Base-by-base conservation (phyloP, 2,113 vertebrate species). In the Dasyornis broadbenti region DNA sequence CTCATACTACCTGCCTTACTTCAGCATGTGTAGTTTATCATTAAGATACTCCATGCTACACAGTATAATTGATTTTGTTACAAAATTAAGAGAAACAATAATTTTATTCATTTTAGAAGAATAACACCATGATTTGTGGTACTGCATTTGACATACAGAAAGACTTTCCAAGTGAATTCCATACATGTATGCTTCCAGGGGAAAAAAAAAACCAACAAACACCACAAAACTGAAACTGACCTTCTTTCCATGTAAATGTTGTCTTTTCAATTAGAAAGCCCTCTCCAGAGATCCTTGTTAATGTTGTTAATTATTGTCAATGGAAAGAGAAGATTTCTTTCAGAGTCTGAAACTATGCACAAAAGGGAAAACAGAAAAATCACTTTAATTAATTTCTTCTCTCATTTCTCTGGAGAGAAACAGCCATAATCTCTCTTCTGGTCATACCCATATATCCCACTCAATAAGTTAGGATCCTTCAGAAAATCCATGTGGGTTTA, bases 161-260 rank as follows among this genome's bases (percentile, higher is more conserved):
- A 49, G 2, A 33, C 15, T 40, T 11, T 44, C 4, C 16, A 59
- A n/a, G 31, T 42, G 3, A 69, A 28, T 81, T 69, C 10, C 15
- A 45, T 7, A 17, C 11, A n/a, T 13, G 2, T 33, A 24, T 53
- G 6, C 2, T 60, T 63, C 65, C 1, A 7, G 52, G 0, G 52
- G 0, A 21, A n/a, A 64, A 54, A 70, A 49, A 30, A 1, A 2
- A 8, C 14, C 5, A 60, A 37, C 2, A 7, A 60, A 18, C 10
- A 45, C 6, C 7, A 53, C 84, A 76, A 18, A 22, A 4, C 2
- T 2, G 14, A 64, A 90, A 45, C 5, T 10, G 14, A 20, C 16
- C 3, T 68, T 81, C 14, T 80, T 89, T 35, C 21, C 16, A 37
- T 28, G 12, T 31, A 76, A 53, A 52, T 30, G 5, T 5, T 8